Evolutionary conservation across 2,888 invertebrate genomes (phyloP).

Genomic region (Cactoblastis cactorum): DNA sequence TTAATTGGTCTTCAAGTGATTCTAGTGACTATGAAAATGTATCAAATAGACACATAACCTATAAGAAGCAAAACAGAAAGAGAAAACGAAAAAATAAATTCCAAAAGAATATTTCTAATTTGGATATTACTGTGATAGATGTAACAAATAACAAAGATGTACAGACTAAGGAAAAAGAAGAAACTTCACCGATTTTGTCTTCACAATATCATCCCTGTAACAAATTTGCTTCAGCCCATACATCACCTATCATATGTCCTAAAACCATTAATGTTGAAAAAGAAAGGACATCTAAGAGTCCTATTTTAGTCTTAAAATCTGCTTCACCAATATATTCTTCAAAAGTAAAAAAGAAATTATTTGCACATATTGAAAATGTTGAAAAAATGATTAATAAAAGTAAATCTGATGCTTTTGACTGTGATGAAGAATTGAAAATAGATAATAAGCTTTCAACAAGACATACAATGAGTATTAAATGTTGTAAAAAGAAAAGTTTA

Average conservation of each 20-base stretch:
- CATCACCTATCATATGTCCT: conserved; percentile 39
- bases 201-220: conserved; percentile 20
- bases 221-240: conserved; percentile 14
- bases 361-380: conserved; percentile 20
- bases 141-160: conserved; percentile 17
- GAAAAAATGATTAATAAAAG: conserved; percentile 6
- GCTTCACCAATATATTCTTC: conserved; percentile 30
- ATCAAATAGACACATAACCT: conserved; percentile 23
- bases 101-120: conserved; percentile 45
- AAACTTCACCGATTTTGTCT: conserved; percentile 34
- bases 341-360: conserved; percentile 48
- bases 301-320: conserved; percentile 42
- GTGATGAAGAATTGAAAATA: neutral
- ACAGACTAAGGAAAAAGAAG: neutral
- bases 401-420: neutral
- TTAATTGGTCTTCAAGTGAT: conserved; percentile 61
- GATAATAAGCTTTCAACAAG: neutral
- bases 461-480: neutral
- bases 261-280: conserved; percentile 19
- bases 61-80: conserved; percentile 32
- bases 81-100: conserved; percentile 53
- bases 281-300: conserved; percentile 39
- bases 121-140: conserved; percentile 35
- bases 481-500: neutral
- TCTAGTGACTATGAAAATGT: conserved; percentile 57